Evolutionary conservation across 2,797 vertebrate genomes (phyloP).

Genomic region (Uromys caudimaculatus): DNA sequence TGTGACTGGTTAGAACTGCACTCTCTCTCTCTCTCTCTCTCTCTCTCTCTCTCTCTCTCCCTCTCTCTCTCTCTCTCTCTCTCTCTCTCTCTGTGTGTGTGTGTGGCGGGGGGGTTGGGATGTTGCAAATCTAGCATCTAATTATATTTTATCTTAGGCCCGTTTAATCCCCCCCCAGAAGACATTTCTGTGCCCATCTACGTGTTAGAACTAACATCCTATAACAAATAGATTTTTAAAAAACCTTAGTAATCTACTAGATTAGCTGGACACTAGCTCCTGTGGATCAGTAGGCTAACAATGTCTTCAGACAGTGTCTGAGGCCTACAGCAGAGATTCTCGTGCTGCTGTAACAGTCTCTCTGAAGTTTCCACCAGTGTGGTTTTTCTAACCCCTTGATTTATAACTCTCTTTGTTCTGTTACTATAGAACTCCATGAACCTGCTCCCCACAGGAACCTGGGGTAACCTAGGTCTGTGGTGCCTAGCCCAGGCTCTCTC

Average conservation of each 20-base stretch:
- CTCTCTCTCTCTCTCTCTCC: too few species aligned
- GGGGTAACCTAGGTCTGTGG: too few species aligned
- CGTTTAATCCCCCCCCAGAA: background rate
- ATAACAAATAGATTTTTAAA: background rate
- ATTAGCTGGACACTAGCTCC: background rate
- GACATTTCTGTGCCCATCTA: background rate
- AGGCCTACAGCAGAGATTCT: background rate
- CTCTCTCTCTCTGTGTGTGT: too few species aligned
- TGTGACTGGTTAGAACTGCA: background rate
- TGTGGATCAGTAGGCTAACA: background rate
- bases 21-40: too few species aligned
- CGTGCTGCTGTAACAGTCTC: too few species aligned
- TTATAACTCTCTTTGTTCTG: background rate
- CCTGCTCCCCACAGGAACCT: background rate
- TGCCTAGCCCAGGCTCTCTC: background rate
- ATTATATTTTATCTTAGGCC: background rate
- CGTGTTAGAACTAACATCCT: background rate
- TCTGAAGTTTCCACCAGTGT: background rate
- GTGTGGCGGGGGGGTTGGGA: background rate
- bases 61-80: too few species aligned
- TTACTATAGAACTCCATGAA: too few species aligned
- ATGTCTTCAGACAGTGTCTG: background rate
- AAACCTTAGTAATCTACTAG: too few species aligned
- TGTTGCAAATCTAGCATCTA: too few species aligned
- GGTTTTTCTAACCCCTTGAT: background rate